Evolutionary conservation across 2,797 vertebrate species (phyloP).

Genomic region (Hemibagrus guttatus): DNA sequence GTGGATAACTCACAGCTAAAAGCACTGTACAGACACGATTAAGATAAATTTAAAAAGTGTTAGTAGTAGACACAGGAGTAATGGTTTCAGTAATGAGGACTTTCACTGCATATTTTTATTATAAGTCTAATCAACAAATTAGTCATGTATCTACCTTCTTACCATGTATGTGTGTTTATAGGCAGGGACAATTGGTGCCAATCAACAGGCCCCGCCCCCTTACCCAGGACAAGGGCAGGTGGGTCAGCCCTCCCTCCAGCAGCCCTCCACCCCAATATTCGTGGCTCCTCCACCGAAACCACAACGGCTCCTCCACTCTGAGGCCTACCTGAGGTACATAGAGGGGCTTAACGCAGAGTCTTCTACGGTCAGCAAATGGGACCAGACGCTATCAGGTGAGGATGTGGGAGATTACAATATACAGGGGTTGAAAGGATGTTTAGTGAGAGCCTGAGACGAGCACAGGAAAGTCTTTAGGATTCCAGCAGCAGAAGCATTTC

Average conservation of each 20-base stretch:
- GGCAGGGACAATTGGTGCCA: constrained; percentile 82
- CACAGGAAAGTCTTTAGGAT: neutral
- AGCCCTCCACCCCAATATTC: constrained; percentile 95
- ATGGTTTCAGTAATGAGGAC: neutral
- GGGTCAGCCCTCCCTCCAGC: constrained; percentile 84
- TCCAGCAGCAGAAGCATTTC: neutral
- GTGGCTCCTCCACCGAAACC: constrained; percentile 94
- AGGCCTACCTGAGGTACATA: constrained; percentile 95
- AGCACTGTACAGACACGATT: neutral
- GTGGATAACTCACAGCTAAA: neutral
- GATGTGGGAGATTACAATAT: neutral
- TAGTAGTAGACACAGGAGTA: neutral
- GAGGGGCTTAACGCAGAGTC: constrained; percentile 94
- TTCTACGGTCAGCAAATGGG: constrained; percentile 94
- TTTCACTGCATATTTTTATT: neutral
- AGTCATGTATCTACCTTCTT: neutral
- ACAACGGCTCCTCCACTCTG: constrained; percentile 94
- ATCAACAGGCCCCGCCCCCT: constrained; percentile 89
- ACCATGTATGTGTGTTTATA: constrained; percentile 56
- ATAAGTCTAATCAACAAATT: neutral
- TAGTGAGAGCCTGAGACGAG: neutral
- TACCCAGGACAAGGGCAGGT: constrained; percentile 87
- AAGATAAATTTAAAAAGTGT: neutral
- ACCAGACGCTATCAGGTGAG: constrained; percentile 93
- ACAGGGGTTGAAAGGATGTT: neutral